Evolutionary conservation across 92 coral and sea anemone species (phyloP).

Genomic region (Muricea muricata): DNA sequence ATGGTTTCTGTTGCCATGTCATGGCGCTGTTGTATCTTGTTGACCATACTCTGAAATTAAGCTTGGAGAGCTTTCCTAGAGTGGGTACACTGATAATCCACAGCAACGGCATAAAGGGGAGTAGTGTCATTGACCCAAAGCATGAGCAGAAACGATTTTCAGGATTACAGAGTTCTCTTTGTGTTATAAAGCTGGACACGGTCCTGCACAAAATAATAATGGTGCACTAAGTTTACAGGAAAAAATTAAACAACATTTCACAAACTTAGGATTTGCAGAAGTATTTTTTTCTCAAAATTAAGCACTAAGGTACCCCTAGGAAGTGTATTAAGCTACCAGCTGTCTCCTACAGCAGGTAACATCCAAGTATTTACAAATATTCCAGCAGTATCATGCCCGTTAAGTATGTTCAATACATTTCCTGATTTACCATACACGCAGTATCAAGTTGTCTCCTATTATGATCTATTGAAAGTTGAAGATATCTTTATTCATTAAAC

Average conservation of each 20-base stretch:
- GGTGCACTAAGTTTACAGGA: too few relatives aligned
- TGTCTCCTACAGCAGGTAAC: constrained; percentile 63
- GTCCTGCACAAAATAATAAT: constrained; percentile 52
- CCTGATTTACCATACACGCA: constrained; percentile 53
- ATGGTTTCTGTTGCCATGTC: background rate
- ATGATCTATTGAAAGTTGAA: background rate
- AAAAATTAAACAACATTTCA: constrained; percentile 58
- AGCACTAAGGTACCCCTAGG: constrained; percentile 56
- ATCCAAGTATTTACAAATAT: constrained; percentile 52
- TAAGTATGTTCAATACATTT: constrained; percentile 39
- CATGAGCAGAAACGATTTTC: constrained; percentile 50
- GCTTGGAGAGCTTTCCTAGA: constrained; percentile 60
- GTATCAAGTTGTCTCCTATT: background rate
- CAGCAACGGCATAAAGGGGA: constrained; percentile 78
- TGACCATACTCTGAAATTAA: constrained; percentile 63
- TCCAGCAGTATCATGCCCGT: too few relatives aligned
- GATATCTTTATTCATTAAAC: background rate
- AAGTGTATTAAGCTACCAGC: constrained; percentile 61
- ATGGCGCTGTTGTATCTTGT: constrained; percentile 67
- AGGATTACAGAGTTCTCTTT: constrained; percentile 65
- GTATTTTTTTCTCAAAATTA: constrained; percentile 21
- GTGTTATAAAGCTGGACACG: constrained; percentile 70
- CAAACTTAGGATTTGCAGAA: too few relatives aligned
- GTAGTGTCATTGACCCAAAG: constrained; percentile 57
- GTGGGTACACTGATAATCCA: too few relatives aligned